Base-by-base conservation (phyloP, 92 coral and sea anemone genomes). In the Zoanthus solanderi region DNA sequence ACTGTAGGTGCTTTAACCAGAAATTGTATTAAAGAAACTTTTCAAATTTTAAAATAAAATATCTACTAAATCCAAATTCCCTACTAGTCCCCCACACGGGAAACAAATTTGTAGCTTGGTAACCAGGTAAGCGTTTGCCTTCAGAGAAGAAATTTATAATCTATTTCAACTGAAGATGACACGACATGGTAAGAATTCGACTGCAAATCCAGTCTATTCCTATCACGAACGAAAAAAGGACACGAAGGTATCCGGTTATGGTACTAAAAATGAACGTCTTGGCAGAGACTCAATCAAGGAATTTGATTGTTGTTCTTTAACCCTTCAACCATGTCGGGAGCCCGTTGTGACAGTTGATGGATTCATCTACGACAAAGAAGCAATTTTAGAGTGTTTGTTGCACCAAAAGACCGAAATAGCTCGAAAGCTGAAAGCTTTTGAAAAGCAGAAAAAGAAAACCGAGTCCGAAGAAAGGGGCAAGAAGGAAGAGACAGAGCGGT, bases 261-360 rank as follows among this genome's bases (percentile, higher is more conserved):
- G 99, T 88, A 96, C 98, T 63, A 94, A 96, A 87, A 92, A 94
- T 47, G 95, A 95, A 14, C 98, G 99, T 3, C 92, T 96, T 29
- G 99, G 99, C 11, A 95, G 92, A 75, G 99, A 96, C 89, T 95
- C 98, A 29, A 96, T 96, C 11, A 96, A 96, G 75, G 96, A 95
- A 47, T 96, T 96, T 81, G 99, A 96, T 83, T 96, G 99, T 76
- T 96, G 99, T 83, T 95, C 92, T 9, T 75, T 96, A 75, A 96
- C 98, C 3, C 89, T 96, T 18, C 99, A 96, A 66, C 99, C 99
- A 18, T 96, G 99, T 66, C 94, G 99, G 5, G 90, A 96, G 52
- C 98, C 99, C 8, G 99, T 96, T 6, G 86, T 96, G 4, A 96
- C 98, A 0, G 90, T 92, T 12, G 98, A 93, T 58, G 99, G 99